These are phyloP conservation scores for Heliconius ismenius DNA, from an alignment of 2,888 invertebrate species.

Conservation along the genomic window DNA sequence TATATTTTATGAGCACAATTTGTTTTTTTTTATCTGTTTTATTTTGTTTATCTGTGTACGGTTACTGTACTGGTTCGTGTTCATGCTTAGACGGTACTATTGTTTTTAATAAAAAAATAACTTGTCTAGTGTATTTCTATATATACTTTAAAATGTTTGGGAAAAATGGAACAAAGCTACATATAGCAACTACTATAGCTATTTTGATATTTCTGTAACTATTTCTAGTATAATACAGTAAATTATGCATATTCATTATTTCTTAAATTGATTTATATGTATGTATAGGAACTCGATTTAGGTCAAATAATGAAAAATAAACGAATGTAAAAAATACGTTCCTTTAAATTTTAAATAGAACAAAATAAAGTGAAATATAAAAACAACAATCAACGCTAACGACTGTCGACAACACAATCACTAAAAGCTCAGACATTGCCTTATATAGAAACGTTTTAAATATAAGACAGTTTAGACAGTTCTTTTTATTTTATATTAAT, in stretches of 20 bases:
- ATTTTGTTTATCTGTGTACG: slow-evolving; percentile 9
- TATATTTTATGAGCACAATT: slow-evolving; percentile 50
- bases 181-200: neutral
- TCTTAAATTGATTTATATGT: too few species aligned
- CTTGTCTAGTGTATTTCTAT: neutral
- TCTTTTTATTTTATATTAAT: slow-evolving; percentile 63
- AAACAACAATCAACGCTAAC: neutral
- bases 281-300: too few species aligned
- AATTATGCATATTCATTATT: neutral
- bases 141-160: neutral
- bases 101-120: neutral
- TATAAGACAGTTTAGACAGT: slow-evolving; percentile 49
- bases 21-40: slow-evolving; percentile 28
- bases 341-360: too few species aligned
- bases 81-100: neutral
- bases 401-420: neutral
- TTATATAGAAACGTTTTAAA: neutral
- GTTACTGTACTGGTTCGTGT: neutral
- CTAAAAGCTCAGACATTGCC: slow-evolving; percentile 36
- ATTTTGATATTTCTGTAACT: too few species aligned
- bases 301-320: too few species aligned
- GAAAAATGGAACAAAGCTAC: neutral
- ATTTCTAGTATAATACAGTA: too few species aligned
- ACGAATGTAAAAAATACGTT: too few species aligned
- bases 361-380: too few species aligned